Percentiles rank a stretch among this genome's conserved stretches.
These are phyloP conservation scores for Diuraphis noxia DNA, from an alignment of 1,140 invertebrate genomes.

Conservation along the genomic window DNA sequence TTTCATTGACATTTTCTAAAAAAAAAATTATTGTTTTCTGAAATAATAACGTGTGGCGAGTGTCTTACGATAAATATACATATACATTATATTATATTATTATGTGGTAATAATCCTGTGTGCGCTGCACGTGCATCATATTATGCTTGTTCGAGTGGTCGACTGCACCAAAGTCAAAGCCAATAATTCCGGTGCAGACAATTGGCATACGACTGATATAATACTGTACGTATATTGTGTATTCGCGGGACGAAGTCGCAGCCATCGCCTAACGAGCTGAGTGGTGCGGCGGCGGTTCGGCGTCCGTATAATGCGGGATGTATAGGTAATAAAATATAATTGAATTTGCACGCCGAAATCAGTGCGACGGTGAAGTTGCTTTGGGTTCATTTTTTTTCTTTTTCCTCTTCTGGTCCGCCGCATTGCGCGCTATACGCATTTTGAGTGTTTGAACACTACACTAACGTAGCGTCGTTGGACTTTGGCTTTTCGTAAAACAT, in stretches of 20 bases:
- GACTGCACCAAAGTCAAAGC: too few species aligned
- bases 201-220: not conserved
- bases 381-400: not conserved
- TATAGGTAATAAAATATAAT: not conserved
- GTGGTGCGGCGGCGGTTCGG: not conserved
- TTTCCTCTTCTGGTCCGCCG: not conserved
- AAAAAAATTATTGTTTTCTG: too few species aligned
- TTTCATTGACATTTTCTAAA: too few species aligned
- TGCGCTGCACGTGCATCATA: too few species aligned
- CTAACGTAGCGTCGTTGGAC: not conserved
- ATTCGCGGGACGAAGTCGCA: not conserved
- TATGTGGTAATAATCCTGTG: too few species aligned
- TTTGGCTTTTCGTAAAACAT: not conserved
- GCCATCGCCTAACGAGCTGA: not conserved
- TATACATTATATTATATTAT: too few species aligned
- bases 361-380: not conserved
- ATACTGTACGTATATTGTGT: not conserved
- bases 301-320: not conserved
- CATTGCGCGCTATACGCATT: not conserved
- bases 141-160: too few species aligned
- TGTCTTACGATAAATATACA: too few species aligned
- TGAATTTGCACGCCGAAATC: not conserved
- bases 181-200: not conserved
- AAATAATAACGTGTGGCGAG: too few species aligned
- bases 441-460: not conserved